phyloP scores from a whole-genome alignment of 2,888 invertebrate species.

The Anoplius nigerrimus region DNA sequence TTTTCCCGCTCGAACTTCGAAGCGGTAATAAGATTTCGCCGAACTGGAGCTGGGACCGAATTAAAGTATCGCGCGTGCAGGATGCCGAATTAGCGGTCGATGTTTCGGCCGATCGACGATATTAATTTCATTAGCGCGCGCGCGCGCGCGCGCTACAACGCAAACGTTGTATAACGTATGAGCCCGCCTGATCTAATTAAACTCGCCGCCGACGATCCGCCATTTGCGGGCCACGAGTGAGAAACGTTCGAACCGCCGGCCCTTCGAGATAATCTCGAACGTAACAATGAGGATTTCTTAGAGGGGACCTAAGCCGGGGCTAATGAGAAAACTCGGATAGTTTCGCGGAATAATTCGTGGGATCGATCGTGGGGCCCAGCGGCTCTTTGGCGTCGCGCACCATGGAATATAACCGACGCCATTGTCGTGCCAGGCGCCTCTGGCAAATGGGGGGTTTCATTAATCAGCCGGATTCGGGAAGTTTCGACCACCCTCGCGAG shows the following conservation, averaged over 20 bases:
- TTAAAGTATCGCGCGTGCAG: no score
- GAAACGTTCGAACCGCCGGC: background rate
- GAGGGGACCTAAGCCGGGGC: conserved; percentile 24
- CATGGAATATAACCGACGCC: conserved; percentile 12
- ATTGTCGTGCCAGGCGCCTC: conserved; percentile 24
- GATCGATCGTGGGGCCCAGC: conserved; percentile 23
- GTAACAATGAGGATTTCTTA: background rate
- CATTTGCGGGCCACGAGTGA: background rate
- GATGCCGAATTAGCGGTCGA: no score
- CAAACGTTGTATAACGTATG: no score
- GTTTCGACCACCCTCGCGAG: no score
- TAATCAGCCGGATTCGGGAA: conserved; percentile 24
- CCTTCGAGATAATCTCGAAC: background rate
- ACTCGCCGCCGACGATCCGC: no score
- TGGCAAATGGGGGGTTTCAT: conserved; percentile 26
- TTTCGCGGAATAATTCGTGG: conserved; percentile 27
- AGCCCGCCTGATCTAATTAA: no score
- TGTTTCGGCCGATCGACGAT: no score
- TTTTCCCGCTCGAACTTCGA: no score
- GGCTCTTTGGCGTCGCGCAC: conserved; percentile 26
- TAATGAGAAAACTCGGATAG: conserved; percentile 27
- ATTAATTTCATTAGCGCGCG: no score
- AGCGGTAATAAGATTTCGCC: no score
- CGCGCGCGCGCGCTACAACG: no score
- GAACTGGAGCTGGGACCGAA: no score